Evolutionary conservation across 2,113 vertebrate genomes (phyloP).

Genomic region (Hemiprocne comata): DNA sequence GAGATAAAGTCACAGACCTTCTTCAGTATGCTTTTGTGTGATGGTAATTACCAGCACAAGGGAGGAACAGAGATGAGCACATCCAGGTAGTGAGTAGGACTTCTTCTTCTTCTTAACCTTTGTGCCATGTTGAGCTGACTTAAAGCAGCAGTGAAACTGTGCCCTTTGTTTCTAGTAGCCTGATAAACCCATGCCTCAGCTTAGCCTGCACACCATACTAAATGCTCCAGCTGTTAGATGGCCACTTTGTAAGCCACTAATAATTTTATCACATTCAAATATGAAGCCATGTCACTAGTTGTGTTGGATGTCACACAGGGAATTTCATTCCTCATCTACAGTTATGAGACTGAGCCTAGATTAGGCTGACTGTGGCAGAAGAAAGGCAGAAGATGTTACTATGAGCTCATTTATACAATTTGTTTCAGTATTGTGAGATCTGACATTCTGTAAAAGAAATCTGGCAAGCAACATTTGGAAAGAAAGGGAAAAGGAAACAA

Average conservation of each 20-base stretch:
- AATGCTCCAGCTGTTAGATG: not conserved
- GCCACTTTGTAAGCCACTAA: not conserved
- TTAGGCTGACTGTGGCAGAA: not conserved
- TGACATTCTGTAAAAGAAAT: not conserved
- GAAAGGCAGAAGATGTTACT: not conserved
- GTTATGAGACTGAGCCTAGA: not conserved
- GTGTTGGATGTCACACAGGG: not conserved
- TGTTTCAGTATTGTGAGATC: not conserved
- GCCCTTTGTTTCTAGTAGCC: not conserved
- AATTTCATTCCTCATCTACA: not conserved
- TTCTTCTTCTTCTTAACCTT: not conserved
- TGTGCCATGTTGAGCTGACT: not conserved
- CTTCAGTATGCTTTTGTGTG: not conserved
- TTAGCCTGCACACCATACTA: not conserved
- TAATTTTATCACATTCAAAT: not conserved
- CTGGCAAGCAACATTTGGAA: slow-evolving; percentile 39
- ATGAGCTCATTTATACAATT: not conserved
- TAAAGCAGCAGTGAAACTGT: not conserved
- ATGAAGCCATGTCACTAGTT: not conserved
- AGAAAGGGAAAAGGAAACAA: slow-evolving; percentile 26
- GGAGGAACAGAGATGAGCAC: not conserved
- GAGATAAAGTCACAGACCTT: not conserved
- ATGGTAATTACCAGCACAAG: not conserved
- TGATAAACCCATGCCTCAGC: not conserved
- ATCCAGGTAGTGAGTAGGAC: fast-evolving